Base-by-base conservation (phyloP, 2,888 invertebrate species). In the Agapetus fuscipes region DNA sequence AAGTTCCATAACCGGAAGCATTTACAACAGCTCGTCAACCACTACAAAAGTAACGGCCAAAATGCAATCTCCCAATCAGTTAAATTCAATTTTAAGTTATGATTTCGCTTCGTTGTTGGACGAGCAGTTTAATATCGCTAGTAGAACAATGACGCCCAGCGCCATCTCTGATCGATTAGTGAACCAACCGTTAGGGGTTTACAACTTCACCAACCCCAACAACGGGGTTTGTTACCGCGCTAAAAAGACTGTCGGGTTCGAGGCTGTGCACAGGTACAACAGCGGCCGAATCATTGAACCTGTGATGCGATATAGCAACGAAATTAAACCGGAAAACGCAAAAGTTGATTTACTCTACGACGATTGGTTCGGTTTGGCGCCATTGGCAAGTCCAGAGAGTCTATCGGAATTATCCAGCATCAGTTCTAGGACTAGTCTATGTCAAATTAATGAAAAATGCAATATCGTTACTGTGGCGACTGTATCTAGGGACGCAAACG, bases 311-410 rank as follows among this genome's bases (percentile, higher is more conserved):
- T 39, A 37, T 9, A 43, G 37, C 32, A 39, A 54, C 26, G 56
- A 56, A 5, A 44, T 56, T 46, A 58, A 53, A 14, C 37, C 37
- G 14, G 40, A 40, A 11, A 1, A 50, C 32, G 50, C 54, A 20
- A 62, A 62, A 46, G 57, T 71, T 2, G 74, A 75, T 50, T 54
- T 75, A 16, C 63, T 74, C 29, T 72, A 74, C 50, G 78, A 78
- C 49, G 78, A 78, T 50, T 79, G 78, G 77, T 67, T 75, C 46
- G 77, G 80, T 1, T 60, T 78, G 43, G 88, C 87, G 0, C 87
- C 88, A 0, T 56, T 88, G 14, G 88, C 88, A 7, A 84, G 85
- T 35, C 86, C 87, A 0, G 87, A 88, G 57, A 84, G 83, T 1
- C 60, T 88, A 10, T 86, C 84, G 1, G 86, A 86, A 56, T 74